phyloP scores from a whole-genome alignment of 2,888 invertebrate species.

The Drosophila limbata region DNA sequence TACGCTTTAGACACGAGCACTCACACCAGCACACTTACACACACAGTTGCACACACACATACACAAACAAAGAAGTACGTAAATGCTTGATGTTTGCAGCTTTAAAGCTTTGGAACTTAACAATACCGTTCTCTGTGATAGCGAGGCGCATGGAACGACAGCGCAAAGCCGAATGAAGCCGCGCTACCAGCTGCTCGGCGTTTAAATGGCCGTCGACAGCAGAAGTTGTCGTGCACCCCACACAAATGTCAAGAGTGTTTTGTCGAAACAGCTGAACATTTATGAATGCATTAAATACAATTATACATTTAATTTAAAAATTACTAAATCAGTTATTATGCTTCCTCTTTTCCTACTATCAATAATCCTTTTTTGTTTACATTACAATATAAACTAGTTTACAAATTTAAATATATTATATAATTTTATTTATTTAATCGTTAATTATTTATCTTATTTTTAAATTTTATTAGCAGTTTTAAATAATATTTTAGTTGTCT shows the following conservation, averaged over 20 bases:
- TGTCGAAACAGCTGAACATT: not conserved
- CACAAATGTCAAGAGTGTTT: conserved; percentile 41
- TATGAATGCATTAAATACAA: not conserved
- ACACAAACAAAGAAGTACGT: conserved; percentile 44
- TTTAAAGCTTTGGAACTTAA: conserved; percentile 17
- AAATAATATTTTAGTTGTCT: no score
- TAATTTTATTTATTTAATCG: not conserved
- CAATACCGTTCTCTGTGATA: not conserved
- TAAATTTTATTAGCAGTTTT: no score
- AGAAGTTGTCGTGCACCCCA: conserved; percentile 48
- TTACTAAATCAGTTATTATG: not conserved
- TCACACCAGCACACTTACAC: conserved; percentile 21
- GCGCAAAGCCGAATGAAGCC: conserved; percentile 66
- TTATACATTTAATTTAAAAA: not conserved
- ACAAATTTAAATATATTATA: no score
- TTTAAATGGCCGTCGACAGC: conserved; percentile 53
- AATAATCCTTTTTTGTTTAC: no score
- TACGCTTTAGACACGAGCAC: conserved; percentile 60
- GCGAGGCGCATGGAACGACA: conserved; percentile 59
- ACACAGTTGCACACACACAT: conserved; percentile 31
- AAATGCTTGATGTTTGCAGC: conserved; percentile 36
- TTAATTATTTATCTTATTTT: not conserved
- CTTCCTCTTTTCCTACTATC: not conserved
- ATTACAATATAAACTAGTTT: no score
- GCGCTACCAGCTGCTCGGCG: conserved; percentile 48